Base-by-base conservation (phyloP, 2,797 vertebrate genomes). In the Morus bassanus region DNA sequence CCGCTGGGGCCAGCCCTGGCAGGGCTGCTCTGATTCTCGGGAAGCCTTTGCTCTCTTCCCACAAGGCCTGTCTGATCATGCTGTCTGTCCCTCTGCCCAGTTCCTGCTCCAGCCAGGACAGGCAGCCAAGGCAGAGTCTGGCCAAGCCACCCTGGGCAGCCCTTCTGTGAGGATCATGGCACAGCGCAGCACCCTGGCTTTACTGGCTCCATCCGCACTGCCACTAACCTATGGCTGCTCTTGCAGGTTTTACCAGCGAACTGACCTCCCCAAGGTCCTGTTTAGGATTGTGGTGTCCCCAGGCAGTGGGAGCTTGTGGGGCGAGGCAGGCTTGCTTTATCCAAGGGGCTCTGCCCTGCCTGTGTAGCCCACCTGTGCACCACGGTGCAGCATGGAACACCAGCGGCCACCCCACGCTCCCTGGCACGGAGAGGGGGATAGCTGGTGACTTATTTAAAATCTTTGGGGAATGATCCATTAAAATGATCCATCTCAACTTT, bases 161-260 rank as follows among this genome's bases (percentile, higher is more conserved):
- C n/a, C 3, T 24, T 35, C 46, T 24, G 19, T 1, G 4, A 28
- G 61, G 31, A 23, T 61, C 41, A 2, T 0, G 2, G 65, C 14
- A 6, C 0, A 3, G 61, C 4, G 1, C 61, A 13, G 68, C 31
- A 18, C 23, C 69, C 41, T 28, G 54, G 11, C 68, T 33, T 41
- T 41, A 46, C 46, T 1, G 0, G 15, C 53, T 28, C 69, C 1
- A 1, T 24, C 82, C 2, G 0, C 0, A 8, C 54, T 56, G 68
- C 35, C 16, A 8, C 35, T 23, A 19, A 7, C 54, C 60, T 27
- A 2, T 5, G 41, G 33, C 5, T 41, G n/a, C 19, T 75, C 63
- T 73, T 0, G 1, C 13, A 18, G 33, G 22, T 46, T 31, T 27
- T 31, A 21, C 31, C 41, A 18, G 39, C 0, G 4, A 54, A 27